Evolutionary conservation across 2,888 invertebrate genomes (phyloP).

Genomic region (Cosmia pyralina): DNA sequence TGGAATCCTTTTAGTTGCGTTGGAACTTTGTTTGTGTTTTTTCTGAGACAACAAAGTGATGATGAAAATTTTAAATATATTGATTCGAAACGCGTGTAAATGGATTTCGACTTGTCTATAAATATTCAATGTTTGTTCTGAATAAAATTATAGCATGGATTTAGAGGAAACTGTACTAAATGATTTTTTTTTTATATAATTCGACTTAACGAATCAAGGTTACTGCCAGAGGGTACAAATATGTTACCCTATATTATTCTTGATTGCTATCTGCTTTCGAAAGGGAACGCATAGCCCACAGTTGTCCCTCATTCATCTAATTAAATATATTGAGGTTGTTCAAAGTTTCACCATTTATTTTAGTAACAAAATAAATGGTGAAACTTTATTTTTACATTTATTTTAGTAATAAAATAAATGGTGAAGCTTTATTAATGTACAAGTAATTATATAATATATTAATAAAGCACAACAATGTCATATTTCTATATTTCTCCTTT

Average conservation of each 20-base stretch:
- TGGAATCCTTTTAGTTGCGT: slow-evolving; percentile 81
- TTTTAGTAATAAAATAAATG: too few species aligned
- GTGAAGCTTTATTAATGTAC: too few species aligned
- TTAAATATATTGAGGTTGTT: not conserved
- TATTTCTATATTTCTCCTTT: not conserved
- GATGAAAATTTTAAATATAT: slow-evolving; percentile 45
- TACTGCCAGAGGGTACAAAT: not conserved
- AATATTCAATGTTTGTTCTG: slow-evolving; percentile 17
- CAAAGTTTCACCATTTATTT: not conserved
- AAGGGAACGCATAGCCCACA: not conserved
- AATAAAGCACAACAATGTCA: not conserved
- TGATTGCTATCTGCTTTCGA: not conserved
- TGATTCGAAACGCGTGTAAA: slow-evolving; percentile 1
- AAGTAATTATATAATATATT: too few species aligned
- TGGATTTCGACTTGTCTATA: not conserved
- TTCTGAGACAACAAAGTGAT: slow-evolving; percentile 54
- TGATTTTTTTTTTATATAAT: too few species aligned
- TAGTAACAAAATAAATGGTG: too few species aligned
- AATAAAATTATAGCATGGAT: not conserved
- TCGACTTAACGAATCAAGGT: not conserved
- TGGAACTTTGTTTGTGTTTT: slow-evolving; percentile 75
- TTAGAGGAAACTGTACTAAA: not conserved
- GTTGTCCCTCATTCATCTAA: not conserved
- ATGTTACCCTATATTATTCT: not conserved
- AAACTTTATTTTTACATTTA: too few species aligned